These are phyloP conservation scores for Acleris cristana DNA, from an alignment of 2,888 invertebrate species.

Conservation along the genomic window DNA sequence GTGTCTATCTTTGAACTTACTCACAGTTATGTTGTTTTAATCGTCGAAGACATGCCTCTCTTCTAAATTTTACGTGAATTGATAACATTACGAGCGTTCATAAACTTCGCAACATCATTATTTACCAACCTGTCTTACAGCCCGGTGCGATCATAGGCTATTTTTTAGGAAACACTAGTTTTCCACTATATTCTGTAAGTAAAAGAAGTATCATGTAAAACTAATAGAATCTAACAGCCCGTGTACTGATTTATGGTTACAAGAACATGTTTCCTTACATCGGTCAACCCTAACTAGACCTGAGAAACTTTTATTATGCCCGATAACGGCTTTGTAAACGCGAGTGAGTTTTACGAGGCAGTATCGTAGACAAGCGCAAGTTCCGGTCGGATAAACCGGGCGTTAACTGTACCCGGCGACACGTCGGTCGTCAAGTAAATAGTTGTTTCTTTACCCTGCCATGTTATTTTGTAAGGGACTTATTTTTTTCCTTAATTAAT, in stretches of 20 bases:
- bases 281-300: conserved; percentile 27
- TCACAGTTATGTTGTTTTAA: no score
- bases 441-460: conserved; percentile 17
- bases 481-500: background rate
- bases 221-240: background rate
- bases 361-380: conserved; percentile 58
- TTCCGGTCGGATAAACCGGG: conserved; percentile 55
- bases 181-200: no score
- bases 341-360: conserved; percentile 59
- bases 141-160: no score
- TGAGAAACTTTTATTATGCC: conserved; percentile 56
- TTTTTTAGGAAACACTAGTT: no score
- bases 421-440: conserved; percentile 31
- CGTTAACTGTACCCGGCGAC: conserved; percentile 40
- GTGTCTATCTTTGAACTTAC: no score
- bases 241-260: background rate
- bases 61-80: no score
- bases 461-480: background rate
- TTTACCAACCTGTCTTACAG: no score
- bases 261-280: background rate
- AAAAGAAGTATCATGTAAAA: background rate
- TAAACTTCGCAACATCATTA: no score
- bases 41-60: no score
- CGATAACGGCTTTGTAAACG: conserved; percentile 64
- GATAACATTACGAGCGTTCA: background rate